Percentiles rank a stretch among this genome's conserved stretches.
Evolutionary conservation across 2,113 vertebrate genomes (phyloP).

Genomic region (Isurus oxyrinchus): DNA sequence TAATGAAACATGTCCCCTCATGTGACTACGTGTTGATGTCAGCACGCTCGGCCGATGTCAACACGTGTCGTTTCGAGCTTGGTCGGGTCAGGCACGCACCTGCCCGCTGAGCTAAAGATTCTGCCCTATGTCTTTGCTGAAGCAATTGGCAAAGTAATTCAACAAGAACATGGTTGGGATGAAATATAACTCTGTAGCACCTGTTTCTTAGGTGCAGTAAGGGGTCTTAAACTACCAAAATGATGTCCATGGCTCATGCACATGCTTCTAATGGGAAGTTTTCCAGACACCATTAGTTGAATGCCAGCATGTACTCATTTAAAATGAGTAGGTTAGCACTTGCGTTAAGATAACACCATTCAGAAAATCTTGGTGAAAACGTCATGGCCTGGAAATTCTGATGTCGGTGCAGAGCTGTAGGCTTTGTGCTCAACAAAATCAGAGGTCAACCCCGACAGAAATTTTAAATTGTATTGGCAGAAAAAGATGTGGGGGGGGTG

Average conservation of each 20-base stretch:
- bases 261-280: too few species aligned
- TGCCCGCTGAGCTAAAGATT: neutral
- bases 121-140: neutral
- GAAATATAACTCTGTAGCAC: neutral
- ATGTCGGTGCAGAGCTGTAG: neutral
- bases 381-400: neutral
- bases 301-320: neutral
- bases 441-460: neutral
- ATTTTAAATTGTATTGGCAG: neutral
- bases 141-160: neutral
- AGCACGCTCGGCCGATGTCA: too few species aligned
- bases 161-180: neutral
- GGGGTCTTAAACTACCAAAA: neutral
- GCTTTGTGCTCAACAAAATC: neutral
- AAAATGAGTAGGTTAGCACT: neutral
- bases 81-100: too few species aligned
- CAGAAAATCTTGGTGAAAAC: neutral
- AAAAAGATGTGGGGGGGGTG: neutral
- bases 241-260: too few species aligned
- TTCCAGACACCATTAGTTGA: neutral
- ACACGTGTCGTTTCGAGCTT: too few species aligned
- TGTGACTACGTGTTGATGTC: too few species aligned
- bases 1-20: too few species aligned
- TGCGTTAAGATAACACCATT: neutral
- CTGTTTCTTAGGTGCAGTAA: neutral